Evolutionary conservation across 2,797 vertebrate genomes (phyloP).

Genomic region (Brachyrhaphis roseni): DNA sequence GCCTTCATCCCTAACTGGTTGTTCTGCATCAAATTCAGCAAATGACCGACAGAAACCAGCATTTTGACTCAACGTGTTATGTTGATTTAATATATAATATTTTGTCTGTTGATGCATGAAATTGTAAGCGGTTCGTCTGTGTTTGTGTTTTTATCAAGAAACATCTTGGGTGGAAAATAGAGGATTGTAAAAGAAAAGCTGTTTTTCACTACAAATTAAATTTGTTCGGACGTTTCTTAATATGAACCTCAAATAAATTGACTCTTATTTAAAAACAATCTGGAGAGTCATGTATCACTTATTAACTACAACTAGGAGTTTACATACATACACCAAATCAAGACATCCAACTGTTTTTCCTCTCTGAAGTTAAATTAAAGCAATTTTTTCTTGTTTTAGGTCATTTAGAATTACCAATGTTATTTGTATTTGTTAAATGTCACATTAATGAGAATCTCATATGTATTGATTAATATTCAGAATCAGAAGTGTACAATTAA

Average conservation of each 20-base stretch:
- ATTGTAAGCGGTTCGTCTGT: not conserved
- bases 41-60: not conserved
- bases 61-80: not conserved
- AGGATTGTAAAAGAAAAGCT: not conserved
- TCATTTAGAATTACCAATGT: not conserved
- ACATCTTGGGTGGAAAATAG: not conserved
- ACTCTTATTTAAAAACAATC: not conserved
- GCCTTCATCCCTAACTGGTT: not conserved
- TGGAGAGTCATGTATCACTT: not conserved
- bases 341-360: not conserved
- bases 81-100: slow-evolving; percentile 21
- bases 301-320: not conserved
- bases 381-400: not conserved
- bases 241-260: not conserved
- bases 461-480: not conserved
- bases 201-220: not conserved
- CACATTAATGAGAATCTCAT: not conserved
- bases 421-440: not conserved
- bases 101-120: not conserved
- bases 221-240: not conserved
- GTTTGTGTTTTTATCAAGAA: not conserved
- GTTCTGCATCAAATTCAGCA: not conserved
- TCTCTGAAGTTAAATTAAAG: not conserved
- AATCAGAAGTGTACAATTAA: too few species aligned
- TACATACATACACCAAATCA: not conserved